phyloP scores from a whole-genome alignment of 2,797 vertebrate genomes.

The Enteromius radiatus region DNA sequence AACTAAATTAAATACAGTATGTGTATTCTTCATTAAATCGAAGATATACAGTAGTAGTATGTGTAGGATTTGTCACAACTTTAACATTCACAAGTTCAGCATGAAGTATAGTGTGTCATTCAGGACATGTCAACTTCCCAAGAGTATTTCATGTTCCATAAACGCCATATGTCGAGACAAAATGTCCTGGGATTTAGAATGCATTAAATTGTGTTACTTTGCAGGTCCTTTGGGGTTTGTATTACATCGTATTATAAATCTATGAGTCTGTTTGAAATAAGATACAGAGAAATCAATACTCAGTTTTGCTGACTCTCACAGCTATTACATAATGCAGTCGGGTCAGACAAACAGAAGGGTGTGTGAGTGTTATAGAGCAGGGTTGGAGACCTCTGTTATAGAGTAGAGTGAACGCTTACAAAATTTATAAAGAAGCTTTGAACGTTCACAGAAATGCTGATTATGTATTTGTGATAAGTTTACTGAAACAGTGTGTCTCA shows the following conservation, averaged over 20 bases:
- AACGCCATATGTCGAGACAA: constrained; percentile 22
- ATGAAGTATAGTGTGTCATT: background rate
- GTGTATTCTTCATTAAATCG: no score
- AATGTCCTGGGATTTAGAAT: constrained; percentile 13
- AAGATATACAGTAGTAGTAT: no score
- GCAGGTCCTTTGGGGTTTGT: constrained; percentile 1
- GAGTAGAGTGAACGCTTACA: background rate
- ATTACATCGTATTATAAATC: constrained; percentile 25
- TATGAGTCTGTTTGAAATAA: constrained; percentile 21
- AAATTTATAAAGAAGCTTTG: background rate
- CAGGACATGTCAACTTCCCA: constrained; percentile 3
- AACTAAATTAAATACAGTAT: no score
- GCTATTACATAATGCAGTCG: background rate
- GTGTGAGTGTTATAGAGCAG: background rate
- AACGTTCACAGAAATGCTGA: background rate
- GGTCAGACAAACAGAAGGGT: constrained; percentile 12
- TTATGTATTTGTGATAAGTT: background rate
- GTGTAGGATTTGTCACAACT: background rate
- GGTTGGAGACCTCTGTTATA: no score
- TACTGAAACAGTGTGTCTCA: background rate
- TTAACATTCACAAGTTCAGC: background rate
- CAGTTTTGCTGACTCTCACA: background rate
- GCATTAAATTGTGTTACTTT: constrained; percentile 3
- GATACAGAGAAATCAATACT: constrained; percentile 28
- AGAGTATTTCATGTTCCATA: constrained; percentile 21